Conservation (phyloP, 1,140 invertebrate species). For the Eumeta japonica region DNA sequence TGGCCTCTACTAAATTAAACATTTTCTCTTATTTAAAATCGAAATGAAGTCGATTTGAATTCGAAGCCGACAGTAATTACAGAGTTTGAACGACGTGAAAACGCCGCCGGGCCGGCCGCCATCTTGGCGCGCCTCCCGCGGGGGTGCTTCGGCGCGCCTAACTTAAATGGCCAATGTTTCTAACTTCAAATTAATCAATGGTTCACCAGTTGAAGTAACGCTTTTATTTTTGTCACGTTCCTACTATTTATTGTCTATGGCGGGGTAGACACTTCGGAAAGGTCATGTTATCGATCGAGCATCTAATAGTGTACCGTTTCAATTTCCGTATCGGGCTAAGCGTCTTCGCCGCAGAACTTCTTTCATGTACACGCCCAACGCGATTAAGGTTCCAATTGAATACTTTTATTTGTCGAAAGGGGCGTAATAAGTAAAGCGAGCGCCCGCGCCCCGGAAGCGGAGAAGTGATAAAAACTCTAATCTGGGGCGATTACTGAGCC, state of each 20-base stretch:
- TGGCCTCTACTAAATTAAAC: slow-evolving; percentile 50
- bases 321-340: too few species aligned
- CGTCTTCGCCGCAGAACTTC: too few species aligned
- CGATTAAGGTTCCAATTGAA: too few species aligned
- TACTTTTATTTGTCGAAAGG: not conserved
- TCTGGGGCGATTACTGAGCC: slow-evolving; percentile 32
- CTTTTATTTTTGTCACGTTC: too few species aligned
- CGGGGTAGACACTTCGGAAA: too few species aligned
- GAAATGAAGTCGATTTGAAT: slow-evolving; percentile 55
- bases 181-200: slow-evolving; percentile 39
- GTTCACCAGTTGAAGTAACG: too few species aligned
- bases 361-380: too few species aligned
- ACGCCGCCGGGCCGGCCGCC: slow-evolving; percentile 22
- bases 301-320: too few species aligned
- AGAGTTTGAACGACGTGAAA: slow-evolving; percentile 49
- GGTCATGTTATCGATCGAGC: too few species aligned
- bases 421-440: not conserved
- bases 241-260: too few species aligned
- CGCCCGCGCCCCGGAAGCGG: not conserved
- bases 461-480: slow-evolving; percentile 25
- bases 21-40: slow-evolving; percentile 56
- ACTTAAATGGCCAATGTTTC: slow-evolving; percentile 39
- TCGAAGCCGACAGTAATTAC: slow-evolving; percentile 47
- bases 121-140: slow-evolving; percentile 25
- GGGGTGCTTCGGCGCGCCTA: slow-evolving; percentile 17